Evolutionary conservation across 1,140 invertebrate species (phyloP), one percentile per base, ranked within the genome.

Genomic region (Rhagoletis pomonella): DNA sequence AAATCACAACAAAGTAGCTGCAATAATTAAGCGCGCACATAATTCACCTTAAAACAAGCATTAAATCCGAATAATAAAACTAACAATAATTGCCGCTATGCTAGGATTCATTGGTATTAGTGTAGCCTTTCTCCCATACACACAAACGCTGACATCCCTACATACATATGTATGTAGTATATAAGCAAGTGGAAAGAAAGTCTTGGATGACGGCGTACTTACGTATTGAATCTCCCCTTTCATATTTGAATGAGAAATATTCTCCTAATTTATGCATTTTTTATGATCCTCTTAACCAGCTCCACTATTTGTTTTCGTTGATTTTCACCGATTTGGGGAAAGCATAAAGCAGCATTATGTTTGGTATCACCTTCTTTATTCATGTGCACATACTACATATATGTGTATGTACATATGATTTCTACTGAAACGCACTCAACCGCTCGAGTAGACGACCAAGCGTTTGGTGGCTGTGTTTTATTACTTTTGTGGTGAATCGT

Each of bases 41-140:
- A 87, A 85, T 55, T 87, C 77, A 87, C 73, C 69, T 87, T 67
- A 87, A 87, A 85, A 85, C 60, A 67, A 62, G 87, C 87, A 60
- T 87, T 87, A 87, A 87, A 87, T 87, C 67, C 19, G 64, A 84
- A 85, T 81, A 73, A 87, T 81, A 62, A 87, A 87, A 87, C 44
- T 64, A 59, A 29, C 50, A 50, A 29, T 47, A 60, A 47, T 87
- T 87, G 5, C 44, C 73, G n/a, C 47, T 55, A 29, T n/a, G 10
- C n/a, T 55, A 55, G 17, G 3, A 55, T 6, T 44, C 67, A 44
- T 73, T 73, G 39, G 42, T 73, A 44, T 44, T 73, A 17, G 67
- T 73, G 14, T 4, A 44, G 73, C 47, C 73, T 81, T 81, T 81
- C 47, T n/a, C 47, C n/a, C 73, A 55, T 12, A 81, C 7, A 58